These are phyloP conservation scores for Opisthograptis luteolata DNA, from an alignment of 2,888 invertebrate species.

Conservation along the genomic window DNA sequence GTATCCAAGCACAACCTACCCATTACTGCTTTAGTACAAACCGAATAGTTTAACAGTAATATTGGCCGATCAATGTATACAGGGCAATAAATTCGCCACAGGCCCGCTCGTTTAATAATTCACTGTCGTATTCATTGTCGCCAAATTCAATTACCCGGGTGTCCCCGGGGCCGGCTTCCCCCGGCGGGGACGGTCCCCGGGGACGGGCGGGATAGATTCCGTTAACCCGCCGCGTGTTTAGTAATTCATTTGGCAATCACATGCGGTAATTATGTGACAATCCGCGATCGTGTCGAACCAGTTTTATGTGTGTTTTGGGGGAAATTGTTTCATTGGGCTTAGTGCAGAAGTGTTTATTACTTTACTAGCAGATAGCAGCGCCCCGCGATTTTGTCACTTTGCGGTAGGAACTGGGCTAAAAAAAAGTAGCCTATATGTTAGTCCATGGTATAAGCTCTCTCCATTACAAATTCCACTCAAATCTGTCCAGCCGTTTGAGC, in stretches of 20 bases:
- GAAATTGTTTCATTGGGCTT: not conserved
- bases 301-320: not conserved
- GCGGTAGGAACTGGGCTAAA: no score
- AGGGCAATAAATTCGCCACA: slow-evolving; percentile 29
- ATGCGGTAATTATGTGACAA: slow-evolving; percentile 77
- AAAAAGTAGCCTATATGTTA: no score
- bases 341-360: no score
- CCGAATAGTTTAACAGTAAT: not conserved
- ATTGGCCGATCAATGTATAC: slow-evolving; percentile 37
- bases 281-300: slow-evolving; percentile 45
- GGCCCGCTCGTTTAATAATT: slow-evolving; percentile 69
- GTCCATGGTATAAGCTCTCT: no score
- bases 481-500: no score
- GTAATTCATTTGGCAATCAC: slow-evolving; percentile 79
- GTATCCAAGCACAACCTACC: not conserved
- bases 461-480: no score
- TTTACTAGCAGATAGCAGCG: no score
- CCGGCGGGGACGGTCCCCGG: slow-evolving; percentile 20
- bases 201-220: slow-evolving; percentile 25
- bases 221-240: slow-evolving; percentile 59
- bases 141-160: slow-evolving; percentile 77
- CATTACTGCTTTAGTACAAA: slow-evolving; percentile 4
- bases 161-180: slow-evolving; percentile 46
- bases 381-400: no score
- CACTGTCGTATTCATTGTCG: slow-evolving; percentile 80